Percentiles rank a stretch among this genome's conserved stretches.
Evolutionary conservation across 1,140 invertebrate genomes (phyloP).

Genomic region (Megathymus violae): DNA sequence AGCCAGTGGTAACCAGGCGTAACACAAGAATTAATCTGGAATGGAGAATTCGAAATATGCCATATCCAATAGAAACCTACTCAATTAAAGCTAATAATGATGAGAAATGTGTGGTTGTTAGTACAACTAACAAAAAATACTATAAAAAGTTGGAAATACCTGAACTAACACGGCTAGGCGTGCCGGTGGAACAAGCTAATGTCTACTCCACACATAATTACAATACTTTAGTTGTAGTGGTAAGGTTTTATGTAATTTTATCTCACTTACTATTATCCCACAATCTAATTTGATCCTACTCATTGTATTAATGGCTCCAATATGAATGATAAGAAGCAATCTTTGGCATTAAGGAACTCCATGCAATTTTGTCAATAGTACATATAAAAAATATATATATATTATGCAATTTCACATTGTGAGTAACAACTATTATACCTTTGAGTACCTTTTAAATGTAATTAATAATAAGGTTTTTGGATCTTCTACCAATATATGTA

Average conservation of each 20-base stretch:
- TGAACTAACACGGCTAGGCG: slow-evolving; percentile 87
- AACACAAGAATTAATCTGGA: slow-evolving; percentile 90
- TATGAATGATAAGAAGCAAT: too few species aligned
- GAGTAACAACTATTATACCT: too few species aligned
- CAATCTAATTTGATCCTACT: too few species aligned
- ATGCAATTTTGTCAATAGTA: too few species aligned
- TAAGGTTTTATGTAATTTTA: slow-evolving; percentile 83
- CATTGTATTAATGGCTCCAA: too few species aligned
- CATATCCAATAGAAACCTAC: slow-evolving; percentile 89
- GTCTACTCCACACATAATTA: slow-evolving; percentile 88
- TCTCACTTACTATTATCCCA: too few species aligned
- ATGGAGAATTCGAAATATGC: slow-evolving; percentile 92
- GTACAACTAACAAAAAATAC: slow-evolving; percentile 92
- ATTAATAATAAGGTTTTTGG: too few species aligned
- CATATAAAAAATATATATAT: too few species aligned
- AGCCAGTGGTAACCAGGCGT: slow-evolving; percentile 88
- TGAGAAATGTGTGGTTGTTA: slow-evolving; percentile 86
- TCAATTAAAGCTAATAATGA: slow-evolving; percentile 86
- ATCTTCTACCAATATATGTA: too few species aligned
- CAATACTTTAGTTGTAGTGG: slow-evolving; percentile 91
- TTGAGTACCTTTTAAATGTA: too few species aligned
- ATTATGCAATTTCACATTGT: too few species aligned
- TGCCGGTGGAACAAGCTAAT: slow-evolving; percentile 85
- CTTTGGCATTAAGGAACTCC: too few species aligned
- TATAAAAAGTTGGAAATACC: slow-evolving; percentile 90